Evolutionary conservation across 2,888 invertebrate genomes (phyloP), one percentile per base, ranked within the genome.

Genomic region (Drosophila paramelanica): DNA sequence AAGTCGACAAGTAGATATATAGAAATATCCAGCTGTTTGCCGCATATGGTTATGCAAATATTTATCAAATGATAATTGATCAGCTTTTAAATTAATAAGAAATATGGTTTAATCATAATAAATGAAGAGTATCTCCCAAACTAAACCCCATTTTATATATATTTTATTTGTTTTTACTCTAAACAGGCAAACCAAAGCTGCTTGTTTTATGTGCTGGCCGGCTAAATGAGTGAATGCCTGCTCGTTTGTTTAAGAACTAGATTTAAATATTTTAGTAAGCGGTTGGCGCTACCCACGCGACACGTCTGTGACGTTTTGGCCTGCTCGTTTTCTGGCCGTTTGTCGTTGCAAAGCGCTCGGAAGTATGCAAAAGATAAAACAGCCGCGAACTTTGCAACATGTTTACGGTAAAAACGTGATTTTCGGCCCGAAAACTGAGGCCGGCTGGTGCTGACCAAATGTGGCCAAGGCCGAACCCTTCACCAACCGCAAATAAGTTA

Each of bases 371-470:
- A 84, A 84, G 83, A 84, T 84, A 84, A 84, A 89, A 71, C 62
- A 68, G 75, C 74, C 83, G 88, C 89, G 85, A 86, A 86, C 80
- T 86, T 88, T 85, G 76, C 81, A 88, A 75, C 88, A 88, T 86
- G 89, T 86, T 86, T 86, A 86, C 90, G 89, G 87, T 83, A 87
- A 88, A 86, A 86, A 86, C 86, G 86, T 86, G 86, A 86, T 86
- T 86, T 86, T 86, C 76, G 60, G 78, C 58, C 66, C 80, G 79
- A 89, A 88, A 85, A 81, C 81, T 31, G 51, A 50, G 67, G 45
- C 36, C 50, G 71, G 41, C 53, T 62, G 46, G 20, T 10, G 61
- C 72, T 77, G 83, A 83, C 83, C 89, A 84, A 83, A 81, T 89
- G 89, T 87, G 89, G 70, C 88, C 89, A 70, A 65, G 69, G 66